phyloP scores from a whole-genome alignment of 2,888 invertebrate species.

The Barypeithes pellucidus region DNA sequence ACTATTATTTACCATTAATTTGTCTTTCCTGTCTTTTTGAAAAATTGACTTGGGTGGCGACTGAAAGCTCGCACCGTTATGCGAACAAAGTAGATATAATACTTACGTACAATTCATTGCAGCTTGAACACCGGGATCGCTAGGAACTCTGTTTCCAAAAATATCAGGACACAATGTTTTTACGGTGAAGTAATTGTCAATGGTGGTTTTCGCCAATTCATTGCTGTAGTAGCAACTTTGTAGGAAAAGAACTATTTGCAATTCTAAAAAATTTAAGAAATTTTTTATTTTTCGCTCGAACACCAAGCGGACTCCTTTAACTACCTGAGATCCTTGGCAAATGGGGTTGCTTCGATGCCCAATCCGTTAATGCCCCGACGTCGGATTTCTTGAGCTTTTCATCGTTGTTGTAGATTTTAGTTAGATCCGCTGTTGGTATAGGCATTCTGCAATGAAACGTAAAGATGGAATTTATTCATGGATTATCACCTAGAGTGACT shows the following conservation, averaged over 20 bases:
- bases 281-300: not conserved
- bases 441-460: conserved; percentile 22
- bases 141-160: conserved; percentile 75
- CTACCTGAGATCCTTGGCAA: conserved; percentile 75
- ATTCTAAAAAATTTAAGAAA: conserved; percentile 59
- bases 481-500: too few species aligned
- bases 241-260: conserved; percentile 75
- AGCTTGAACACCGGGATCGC: conserved; percentile 67
- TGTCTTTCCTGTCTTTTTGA: too few species aligned
- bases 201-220: conserved; percentile 79
- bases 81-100: too few species aligned
- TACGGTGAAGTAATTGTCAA: conserved; percentile 80
- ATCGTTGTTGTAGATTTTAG: conserved; percentile 73
- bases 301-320: not conserved
- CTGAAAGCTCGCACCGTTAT: too few species aligned
- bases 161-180: conserved; percentile 78
- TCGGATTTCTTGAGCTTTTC: conserved; percentile 76
- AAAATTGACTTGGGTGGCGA: too few species aligned
- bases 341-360: conserved; percentile 80
- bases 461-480: not conserved
- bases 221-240: conserved; percentile 80
- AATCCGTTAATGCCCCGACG: conserved; percentile 74
- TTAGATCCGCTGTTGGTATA: conserved; percentile 34
- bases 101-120: conserved; percentile 74
- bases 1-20: too few species aligned